phyloP scores from a whole-genome alignment of 2,888 invertebrate species.

The Microctonus aethiopoides region DNA sequence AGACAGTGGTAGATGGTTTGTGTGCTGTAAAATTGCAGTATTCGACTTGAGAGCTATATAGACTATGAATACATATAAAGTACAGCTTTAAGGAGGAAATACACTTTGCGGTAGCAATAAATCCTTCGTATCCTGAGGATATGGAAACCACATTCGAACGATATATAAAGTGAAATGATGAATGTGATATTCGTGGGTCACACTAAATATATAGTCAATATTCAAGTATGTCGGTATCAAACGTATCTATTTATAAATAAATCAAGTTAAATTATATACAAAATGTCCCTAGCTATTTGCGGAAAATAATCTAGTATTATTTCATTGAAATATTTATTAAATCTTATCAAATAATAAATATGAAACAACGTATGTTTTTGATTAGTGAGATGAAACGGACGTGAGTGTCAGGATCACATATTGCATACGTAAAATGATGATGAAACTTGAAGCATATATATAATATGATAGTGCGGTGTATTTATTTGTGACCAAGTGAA shows the following conservation, averaged over 20 bases:
- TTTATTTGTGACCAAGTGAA: neutral
- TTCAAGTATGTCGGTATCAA: too few relatives aligned
- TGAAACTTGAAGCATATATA: conserved; percentile 1
- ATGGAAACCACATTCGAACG: conserved; percentile 5
- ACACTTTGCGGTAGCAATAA: conserved; percentile 21
- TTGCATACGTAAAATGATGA: neutral
- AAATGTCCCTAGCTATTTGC: too few relatives aligned
- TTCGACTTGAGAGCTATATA: conserved; percentile 4
- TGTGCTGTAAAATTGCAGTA: conserved; percentile 11
- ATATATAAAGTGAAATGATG: conserved; percentile 15
- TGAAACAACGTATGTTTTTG: neutral
- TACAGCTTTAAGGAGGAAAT: neutral
- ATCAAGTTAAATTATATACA: too few relatives aligned
- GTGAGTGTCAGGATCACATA: neutral
- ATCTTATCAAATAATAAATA: neutral
- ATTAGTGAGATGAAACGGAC: neutral
- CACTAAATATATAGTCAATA: too few relatives aligned
- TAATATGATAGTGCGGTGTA: neutral
- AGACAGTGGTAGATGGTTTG: too few relatives aligned
- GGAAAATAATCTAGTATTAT: too few relatives aligned
- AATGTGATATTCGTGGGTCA: conserved; percentile 20
- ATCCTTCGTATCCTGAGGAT: conserved; percentile 23
- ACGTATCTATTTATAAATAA: too few relatives aligned
- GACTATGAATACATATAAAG: too few relatives aligned
- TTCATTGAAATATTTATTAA: neutral